Conservation (phyloP, 1,140 invertebrate genomes). For the Papilio aristodemus region DNA sequence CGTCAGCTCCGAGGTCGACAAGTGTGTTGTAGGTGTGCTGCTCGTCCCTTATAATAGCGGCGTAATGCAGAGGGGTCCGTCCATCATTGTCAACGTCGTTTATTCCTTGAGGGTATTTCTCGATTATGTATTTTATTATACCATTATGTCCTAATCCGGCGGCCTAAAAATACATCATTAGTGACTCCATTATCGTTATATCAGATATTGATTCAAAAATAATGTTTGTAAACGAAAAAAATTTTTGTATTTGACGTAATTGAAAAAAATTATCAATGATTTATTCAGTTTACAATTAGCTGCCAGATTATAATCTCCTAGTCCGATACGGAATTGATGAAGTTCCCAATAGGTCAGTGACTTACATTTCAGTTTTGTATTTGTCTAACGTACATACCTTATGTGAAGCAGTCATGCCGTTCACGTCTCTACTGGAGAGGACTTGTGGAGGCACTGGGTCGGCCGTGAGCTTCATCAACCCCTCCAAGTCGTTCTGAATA, state of each 20-base stretch:
- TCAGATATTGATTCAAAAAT: too few relatives aligned
- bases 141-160: conserved; percentile 88
- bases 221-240: too few relatives aligned
- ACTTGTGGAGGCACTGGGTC: conserved; percentile 87
- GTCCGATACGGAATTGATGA: too few relatives aligned
- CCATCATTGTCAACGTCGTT: conserved; percentile 89
- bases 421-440: conserved; percentile 88
- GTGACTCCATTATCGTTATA: conserved; percentile 13
- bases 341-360: too few relatives aligned
- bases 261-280: too few relatives aligned
- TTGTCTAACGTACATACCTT: conserved; percentile 81
- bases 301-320: too few relatives aligned
- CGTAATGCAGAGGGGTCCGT: conserved; percentile 94
- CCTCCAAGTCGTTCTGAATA: conserved; percentile 87
- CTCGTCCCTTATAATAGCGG: conserved; percentile 87
- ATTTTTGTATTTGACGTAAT: too few relatives aligned
- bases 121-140: conserved; percentile 87
- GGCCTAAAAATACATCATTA: conserved; percentile 81
- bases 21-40: conserved; percentile 87
- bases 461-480: conserved; percentile 83
- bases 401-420: conserved; percentile 90
- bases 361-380: neutral
- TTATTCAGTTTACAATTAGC: too few relatives aligned
- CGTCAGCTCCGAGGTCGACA: conserved; percentile 87
- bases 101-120: conserved; percentile 85